phyloP scores from a whole-genome alignment of 1,140 invertebrate genomes.

The Zaprionus inermis region DNA sequence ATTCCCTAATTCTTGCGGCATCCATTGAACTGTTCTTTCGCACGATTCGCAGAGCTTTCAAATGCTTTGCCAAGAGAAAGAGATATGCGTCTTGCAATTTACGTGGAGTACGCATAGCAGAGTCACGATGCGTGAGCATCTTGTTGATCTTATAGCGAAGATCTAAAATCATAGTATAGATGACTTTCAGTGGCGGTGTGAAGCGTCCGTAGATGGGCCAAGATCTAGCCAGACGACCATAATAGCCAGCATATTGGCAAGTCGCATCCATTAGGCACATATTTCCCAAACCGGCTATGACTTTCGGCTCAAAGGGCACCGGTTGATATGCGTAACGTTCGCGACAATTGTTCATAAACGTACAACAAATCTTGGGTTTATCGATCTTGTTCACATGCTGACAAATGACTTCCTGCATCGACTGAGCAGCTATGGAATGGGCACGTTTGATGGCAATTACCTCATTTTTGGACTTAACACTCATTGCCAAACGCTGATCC shows the following conservation, averaged over 20 bases:
- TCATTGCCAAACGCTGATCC: slow-evolving; percentile 28
- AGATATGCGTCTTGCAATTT: slow-evolving; percentile 45
- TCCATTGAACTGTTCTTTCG: background rate
- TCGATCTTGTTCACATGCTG: slow-evolving; percentile 4
- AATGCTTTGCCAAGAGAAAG: slow-evolving; percentile 26
- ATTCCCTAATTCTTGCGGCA: slow-evolving; percentile 10
- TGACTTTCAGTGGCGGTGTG: slow-evolving; percentile 47
- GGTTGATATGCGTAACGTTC: slow-evolving; percentile 12
- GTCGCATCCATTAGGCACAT: slow-evolving; percentile 49
- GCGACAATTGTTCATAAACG: slow-evolving; percentile 45
- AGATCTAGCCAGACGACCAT: slow-evolving; percentile 42
- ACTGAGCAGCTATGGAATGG: slow-evolving; percentile 43
- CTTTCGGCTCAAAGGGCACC: slow-evolving; percentile 14
- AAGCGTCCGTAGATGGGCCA: slow-evolving; percentile 55
- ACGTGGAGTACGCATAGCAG: slow-evolving; percentile 20
- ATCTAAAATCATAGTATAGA: slow-evolving; percentile 50
- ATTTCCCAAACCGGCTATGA: background rate
- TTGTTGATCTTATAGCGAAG: slow-evolving; percentile 38
- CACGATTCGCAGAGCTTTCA: slow-evolving; percentile 34
- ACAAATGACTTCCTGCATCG: slow-evolving; percentile 47
- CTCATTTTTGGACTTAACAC: slow-evolving; percentile 43
- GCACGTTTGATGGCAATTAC: slow-evolving; percentile 24
- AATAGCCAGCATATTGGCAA: slow-evolving; percentile 57
- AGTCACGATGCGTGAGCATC: slow-evolving; percentile 11
- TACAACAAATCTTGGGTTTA: slow-evolving; percentile 10